Conservation (phyloP, 1,140 invertebrate species). For the Manduca sexta region DNA sequence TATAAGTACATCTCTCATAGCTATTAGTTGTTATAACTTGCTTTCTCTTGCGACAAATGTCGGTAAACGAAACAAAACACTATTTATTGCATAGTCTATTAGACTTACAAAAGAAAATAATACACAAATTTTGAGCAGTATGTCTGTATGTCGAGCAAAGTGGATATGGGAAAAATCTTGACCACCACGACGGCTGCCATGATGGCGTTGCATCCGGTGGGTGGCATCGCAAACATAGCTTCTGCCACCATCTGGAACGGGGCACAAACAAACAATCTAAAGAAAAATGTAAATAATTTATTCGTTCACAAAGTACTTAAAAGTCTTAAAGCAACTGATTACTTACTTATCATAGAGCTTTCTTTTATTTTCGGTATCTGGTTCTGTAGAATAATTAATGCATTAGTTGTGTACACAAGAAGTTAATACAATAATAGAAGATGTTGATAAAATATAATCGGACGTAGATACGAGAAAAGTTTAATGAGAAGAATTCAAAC, state of each 20-base stretch:
- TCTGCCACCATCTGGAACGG: constrained; percentile 55
- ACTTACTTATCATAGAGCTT: constrained; percentile 7
- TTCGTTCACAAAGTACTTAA: no score
- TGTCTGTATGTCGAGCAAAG: constrained; percentile 87
- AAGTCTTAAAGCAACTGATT: not conserved
- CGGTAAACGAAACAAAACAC: no score
- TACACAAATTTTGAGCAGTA: constrained; percentile 80
- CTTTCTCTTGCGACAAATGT: no score
- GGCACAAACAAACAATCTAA: not conserved
- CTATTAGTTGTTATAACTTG: no score
- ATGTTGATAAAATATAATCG: no score
- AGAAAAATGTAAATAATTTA: not conserved
- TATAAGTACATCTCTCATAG: no score
- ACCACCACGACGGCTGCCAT: constrained; percentile 84
- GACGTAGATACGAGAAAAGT: no score
- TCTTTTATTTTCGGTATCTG: not conserved
- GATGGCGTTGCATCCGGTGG: constrained; percentile 76
- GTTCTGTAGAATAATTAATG: no score
- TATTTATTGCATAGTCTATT: no score
- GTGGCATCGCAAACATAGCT: constrained; percentile 63
- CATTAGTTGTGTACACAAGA: no score
- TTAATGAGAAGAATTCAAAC: no score
- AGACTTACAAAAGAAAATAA: constrained; percentile 78
- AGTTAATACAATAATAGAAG: no score
- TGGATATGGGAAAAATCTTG: constrained; percentile 82